These are phyloP conservation scores for Tenebrio molitor DNA, from an alignment of 1,140 invertebrate genomes.

Conservation along the genomic window DNA sequence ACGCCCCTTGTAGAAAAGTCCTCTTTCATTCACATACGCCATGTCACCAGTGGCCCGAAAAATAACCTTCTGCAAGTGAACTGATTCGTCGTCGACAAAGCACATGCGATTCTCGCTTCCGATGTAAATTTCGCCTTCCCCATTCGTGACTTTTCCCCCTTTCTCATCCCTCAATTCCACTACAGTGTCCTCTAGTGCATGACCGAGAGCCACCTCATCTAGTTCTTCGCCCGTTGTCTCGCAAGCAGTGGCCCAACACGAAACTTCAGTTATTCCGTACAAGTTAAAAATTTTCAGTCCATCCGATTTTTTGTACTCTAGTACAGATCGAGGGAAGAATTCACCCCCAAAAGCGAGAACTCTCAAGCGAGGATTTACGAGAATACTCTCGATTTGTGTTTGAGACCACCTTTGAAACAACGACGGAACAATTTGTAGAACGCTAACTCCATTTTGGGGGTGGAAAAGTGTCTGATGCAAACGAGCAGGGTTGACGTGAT, in stretches of 20 bases:
- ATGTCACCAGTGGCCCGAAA: constrained; percentile 79
- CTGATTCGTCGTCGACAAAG: constrained; percentile 70
- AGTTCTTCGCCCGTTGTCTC: constrained; percentile 65
- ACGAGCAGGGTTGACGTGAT: constrained; percentile 68
- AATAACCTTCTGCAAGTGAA: constrained; percentile 62
- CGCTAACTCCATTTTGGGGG: constrained; percentile 70
- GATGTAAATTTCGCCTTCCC: constrained; percentile 72
- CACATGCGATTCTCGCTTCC: constrained; percentile 76
- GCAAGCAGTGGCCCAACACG: constrained; percentile 82
- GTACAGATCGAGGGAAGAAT: constrained; percentile 68
- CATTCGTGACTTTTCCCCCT: constrained; percentile 58
- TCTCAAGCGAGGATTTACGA: constrained; percentile 70
- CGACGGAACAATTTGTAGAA: constrained; percentile 85
- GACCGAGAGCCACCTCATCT: constrained; percentile 70
- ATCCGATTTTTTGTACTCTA: constrained; percentile 37
- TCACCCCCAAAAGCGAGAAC: constrained; percentile 76
- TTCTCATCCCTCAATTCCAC: constrained; percentile 68
- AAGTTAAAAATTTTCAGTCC: constrained; percentile 75
- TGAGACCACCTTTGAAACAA: constrained; percentile 74
- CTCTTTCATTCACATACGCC: constrained; percentile 69
- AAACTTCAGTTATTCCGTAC: constrained; percentile 89
- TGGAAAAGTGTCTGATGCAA: constrained; percentile 68
- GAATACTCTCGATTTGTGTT: constrained; percentile 71
- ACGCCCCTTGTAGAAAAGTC: constrained; percentile 76
- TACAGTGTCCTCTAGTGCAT: constrained; percentile 74